phyloP scores from a whole-genome alignment of 2,797 vertebrate genomes.

The Pseudotriccus pelzelni region DNA sequence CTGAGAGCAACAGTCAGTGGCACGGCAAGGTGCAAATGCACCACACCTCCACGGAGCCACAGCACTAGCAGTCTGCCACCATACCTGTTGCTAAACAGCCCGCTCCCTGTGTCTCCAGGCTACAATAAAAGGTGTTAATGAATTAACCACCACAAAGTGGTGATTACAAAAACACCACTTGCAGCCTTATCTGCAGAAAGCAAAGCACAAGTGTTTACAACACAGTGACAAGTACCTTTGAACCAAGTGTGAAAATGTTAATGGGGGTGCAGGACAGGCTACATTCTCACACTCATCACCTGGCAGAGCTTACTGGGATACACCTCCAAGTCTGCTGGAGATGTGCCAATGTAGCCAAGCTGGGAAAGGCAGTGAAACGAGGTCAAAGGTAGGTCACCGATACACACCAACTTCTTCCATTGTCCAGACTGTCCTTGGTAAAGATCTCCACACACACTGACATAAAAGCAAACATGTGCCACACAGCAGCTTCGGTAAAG shows the following conservation, averaged over 20 bases:
- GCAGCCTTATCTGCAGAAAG: background rate
- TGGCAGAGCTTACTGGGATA: background rate
- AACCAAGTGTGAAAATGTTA: background rate
- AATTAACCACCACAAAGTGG: background rate
- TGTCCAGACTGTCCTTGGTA: background rate
- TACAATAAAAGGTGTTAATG: conserved; percentile 16
- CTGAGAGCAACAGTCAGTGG: background rate
- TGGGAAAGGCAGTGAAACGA: background rate
- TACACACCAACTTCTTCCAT: background rate
- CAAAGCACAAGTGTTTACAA: background rate
- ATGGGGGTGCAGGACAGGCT: background rate
- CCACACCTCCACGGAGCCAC: background rate
- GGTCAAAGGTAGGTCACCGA: background rate
- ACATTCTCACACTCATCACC: background rate
- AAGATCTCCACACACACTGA: background rate
- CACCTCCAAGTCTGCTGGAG: background rate
- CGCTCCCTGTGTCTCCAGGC: background rate
- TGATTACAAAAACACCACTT: background rate
- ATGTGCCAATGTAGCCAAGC: background rate
- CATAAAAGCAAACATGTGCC: background rate
- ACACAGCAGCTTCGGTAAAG: background rate
- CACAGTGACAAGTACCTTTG: background rate
- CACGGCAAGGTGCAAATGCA: background rate
- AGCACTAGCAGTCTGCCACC: background rate
- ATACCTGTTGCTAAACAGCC: background rate